Evolutionary conservation across 1,140 invertebrate genomes (phyloP), one percentile per base, ranked within the genome.

Genomic region (Ostrea edulis): DNA sequence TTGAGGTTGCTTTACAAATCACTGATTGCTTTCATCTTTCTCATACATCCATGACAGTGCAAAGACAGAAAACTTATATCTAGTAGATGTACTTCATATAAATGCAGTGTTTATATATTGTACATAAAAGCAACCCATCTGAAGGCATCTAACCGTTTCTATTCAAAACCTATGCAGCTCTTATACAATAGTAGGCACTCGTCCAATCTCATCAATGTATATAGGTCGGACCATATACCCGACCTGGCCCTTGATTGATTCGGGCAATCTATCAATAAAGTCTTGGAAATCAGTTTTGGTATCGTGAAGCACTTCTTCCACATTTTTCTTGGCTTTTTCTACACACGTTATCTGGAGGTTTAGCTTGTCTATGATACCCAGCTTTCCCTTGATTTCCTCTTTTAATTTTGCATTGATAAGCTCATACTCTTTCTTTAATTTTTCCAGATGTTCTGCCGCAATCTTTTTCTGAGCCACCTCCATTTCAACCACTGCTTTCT

Each of bases 241-340:
- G 17, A 90, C 88, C 82, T 92, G 88, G 25, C 91, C 89, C 53
- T 84, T 85, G 20, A 91, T 85, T 62, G 90, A 90, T 0, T 85
- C 71, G 44, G 89, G 86, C 14, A 92, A 52, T 65, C 88, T 88
- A 88, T 93, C 91, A 2, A 92, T 92, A 85, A 90, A 93, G 65
- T 92, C 89, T 53, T 93, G 92, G 62, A 92, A 93, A 52, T 87
- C 88, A 52, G 88, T 87, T 54, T 91, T 85, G 11, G 90, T 89
- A 62, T 90, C 90, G 11, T 86, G 9, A 14, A 92, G 81, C 68
- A 88, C 89, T 12, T 89, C 85, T 84, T 90, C 90, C 12, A 92
- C 88, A 58, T 89, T 88, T 51, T 83, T 58, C 82, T 92, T 92
- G 12, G 87, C 88, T n/a, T 86, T 89, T 77, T 91, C 88, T 52